Evolutionary conservation across 1,140 invertebrate species (phyloP).

Genomic region (Polyergus mexicanus): DNA sequence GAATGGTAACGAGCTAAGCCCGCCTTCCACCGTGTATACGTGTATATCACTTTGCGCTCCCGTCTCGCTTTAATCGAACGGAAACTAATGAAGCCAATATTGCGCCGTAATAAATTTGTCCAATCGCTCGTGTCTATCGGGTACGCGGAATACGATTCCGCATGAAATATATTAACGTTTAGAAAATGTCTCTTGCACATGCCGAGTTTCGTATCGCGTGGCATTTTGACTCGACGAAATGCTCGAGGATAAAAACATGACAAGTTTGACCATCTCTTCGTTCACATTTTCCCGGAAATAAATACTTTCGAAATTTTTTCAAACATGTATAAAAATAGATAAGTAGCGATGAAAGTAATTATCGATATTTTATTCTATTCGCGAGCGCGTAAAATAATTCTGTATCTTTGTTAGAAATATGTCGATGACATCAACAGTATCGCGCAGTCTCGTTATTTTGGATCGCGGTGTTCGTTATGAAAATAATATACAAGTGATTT

Average conservation of each 20-base stretch:
- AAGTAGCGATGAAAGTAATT: neutral
- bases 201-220: slow-evolving; percentile 29
- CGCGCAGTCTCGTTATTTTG: neutral
- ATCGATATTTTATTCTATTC: neutral
- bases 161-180: slow-evolving; percentile 25
- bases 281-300: too few relatives aligned
- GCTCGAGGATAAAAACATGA: slow-evolving; percentile 3
- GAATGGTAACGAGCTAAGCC: slow-evolving; percentile 74
- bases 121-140: slow-evolving; percentile 54
- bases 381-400: neutral
- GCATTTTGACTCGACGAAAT: neutral
- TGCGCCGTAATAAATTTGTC: slow-evolving; percentile 70
- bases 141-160: slow-evolving; percentile 18
- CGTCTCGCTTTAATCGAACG: slow-evolving; percentile 73
- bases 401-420: too few relatives aligned
- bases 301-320: neutral
- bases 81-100: slow-evolving; percentile 75
- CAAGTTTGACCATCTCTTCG: slow-evolving; percentile 5
- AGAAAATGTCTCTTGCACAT: slow-evolving; percentile 46
- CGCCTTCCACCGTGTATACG: slow-evolving; percentile 55
- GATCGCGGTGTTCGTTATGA: neutral
- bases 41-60: slow-evolving; percentile 61
- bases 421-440: neutral
- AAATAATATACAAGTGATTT: slow-evolving; percentile 19
- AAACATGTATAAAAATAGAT: neutral